Conservation (phyloP, 2,797 vertebrate genomes). For the Anomalospiza imberbis region DNA sequence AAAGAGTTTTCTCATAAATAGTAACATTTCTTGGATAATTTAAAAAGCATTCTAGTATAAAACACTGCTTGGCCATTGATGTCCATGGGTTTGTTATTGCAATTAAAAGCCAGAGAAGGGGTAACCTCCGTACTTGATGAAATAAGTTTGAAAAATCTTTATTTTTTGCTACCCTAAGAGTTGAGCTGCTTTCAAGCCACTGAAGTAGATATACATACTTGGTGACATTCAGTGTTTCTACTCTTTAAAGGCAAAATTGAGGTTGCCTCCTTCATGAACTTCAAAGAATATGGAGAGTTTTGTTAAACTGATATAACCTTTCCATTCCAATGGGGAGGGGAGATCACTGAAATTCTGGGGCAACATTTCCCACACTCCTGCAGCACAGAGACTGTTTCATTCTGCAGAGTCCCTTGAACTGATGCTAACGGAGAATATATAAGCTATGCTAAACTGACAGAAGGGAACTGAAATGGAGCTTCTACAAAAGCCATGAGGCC, state of each 20-base stretch:
- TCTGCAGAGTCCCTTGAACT: neutral
- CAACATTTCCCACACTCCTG: neutral
- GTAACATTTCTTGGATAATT: neutral
- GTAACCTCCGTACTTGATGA: neutral
- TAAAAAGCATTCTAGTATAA: neutral
- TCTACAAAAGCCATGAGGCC: neutral
- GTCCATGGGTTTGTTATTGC: neutral
- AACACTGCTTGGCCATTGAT: neutral
- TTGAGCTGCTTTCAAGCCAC: neutral
- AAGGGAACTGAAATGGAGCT: neutral
- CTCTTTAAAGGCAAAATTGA: neutral
- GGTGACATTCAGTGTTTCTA: neutral
- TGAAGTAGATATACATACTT: neutral
- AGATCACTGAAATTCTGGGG: neutral
- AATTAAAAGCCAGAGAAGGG: neutral
- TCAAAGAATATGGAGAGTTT: neutral
- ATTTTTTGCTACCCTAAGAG: neutral
- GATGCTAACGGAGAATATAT: neutral
- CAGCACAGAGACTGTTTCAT: neutral
- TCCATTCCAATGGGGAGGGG: neutral
- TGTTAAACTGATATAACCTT: neutral
- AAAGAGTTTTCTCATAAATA: neutral
- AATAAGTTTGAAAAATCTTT: neutral
- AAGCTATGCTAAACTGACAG: neutral
- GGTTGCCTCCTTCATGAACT: neutral